Evolutionary conservation across 2,888 invertebrate genomes (phyloP).

Genomic region (Ecliptopera silaceata): DNA sequence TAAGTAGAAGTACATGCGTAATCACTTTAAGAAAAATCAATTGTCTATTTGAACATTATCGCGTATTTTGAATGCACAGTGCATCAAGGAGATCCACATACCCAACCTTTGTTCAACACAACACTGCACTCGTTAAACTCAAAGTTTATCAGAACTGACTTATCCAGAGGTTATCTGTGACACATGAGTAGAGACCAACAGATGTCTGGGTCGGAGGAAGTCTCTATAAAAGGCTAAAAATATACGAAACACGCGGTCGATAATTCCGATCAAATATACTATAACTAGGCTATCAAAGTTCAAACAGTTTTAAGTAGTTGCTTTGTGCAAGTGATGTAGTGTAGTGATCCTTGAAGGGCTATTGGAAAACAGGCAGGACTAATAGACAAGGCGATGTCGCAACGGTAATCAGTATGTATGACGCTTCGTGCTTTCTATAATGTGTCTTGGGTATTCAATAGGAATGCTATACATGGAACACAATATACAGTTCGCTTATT

Average conservation of each 20-base stretch:
- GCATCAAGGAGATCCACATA: constrained; percentile 46
- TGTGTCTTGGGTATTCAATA: constrained; percentile 46
- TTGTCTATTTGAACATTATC: constrained; percentile 23
- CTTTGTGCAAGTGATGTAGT: background rate
- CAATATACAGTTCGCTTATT: too few species aligned
- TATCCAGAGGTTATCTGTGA: constrained; percentile 66
- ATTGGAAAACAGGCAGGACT: constrained; percentile 37
- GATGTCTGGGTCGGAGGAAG: constrained; percentile 47
- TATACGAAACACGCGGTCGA: constrained; percentile 49
- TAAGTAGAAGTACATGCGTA: constrained; percentile 44
- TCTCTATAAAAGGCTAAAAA: constrained; percentile 59
- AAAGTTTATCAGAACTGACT: constrained; percentile 36
- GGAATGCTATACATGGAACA: constrained; percentile 26
- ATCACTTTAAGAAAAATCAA: constrained; percentile 29
- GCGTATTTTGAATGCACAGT: constrained; percentile 34
- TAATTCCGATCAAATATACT: constrained; percentile 38
- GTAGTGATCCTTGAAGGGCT: constrained; percentile 44
- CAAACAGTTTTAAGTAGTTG: constrained; percentile 27
- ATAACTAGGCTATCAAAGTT: constrained; percentile 33
- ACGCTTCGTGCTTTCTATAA: constrained; percentile 51
- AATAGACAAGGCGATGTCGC: constrained; percentile 35
- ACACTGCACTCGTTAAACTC: constrained; percentile 43
- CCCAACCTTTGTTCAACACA: constrained; percentile 40
- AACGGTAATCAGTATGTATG: constrained; percentile 45
- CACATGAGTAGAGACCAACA: constrained; percentile 42